These are phyloP conservation scores for Dexiosoma caninum DNA, from an alignment of 2,888 invertebrate genomes.

Conservation along the genomic window DNA sequence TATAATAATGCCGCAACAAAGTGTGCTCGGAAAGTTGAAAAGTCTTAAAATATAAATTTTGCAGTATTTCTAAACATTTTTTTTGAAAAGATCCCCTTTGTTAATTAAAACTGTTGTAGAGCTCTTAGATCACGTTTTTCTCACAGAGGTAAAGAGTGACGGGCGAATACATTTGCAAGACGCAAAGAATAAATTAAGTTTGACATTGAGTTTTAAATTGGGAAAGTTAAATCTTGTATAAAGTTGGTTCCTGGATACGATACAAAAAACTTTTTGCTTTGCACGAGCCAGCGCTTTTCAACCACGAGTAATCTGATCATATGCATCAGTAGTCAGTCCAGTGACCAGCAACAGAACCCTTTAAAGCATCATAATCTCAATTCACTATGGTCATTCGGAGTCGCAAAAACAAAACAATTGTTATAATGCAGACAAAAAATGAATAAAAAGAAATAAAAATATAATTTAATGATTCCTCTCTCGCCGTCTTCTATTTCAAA, in stretches of 20 bases:
- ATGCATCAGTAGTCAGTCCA: background rate
- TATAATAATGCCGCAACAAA: constrained; percentile 75
- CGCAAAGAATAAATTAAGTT: too few species aligned
- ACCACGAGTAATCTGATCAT: background rate
- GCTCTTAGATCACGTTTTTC: too few species aligned
- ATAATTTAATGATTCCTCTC: constrained; percentile 46
- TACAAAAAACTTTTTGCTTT: too few species aligned
- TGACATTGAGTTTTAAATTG: too few species aligned
- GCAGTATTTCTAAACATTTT: background rate
- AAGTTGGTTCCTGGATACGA: too few species aligned
- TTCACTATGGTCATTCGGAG: constrained; percentile 15
- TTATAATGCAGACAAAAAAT: constrained; percentile 5
- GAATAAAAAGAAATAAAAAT: constrained; percentile 39
- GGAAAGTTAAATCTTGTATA: too few species aligned
- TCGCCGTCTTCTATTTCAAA: constrained; percentile 15
- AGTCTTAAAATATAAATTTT: constrained; percentile 54
- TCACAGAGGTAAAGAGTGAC: too few species aligned
- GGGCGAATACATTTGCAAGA: too few species aligned
- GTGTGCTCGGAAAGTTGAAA: constrained; percentile 74
- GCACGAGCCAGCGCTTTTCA: too few species aligned
- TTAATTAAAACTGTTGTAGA: too few species aligned
- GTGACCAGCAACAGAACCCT: background rate
- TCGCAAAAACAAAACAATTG: background rate
- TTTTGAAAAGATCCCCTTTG: too few species aligned
- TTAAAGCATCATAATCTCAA: constrained; percentile 2